Conservation (phyloP, 2,888 invertebrate species). For the Scrobipalpa costella region DNA sequence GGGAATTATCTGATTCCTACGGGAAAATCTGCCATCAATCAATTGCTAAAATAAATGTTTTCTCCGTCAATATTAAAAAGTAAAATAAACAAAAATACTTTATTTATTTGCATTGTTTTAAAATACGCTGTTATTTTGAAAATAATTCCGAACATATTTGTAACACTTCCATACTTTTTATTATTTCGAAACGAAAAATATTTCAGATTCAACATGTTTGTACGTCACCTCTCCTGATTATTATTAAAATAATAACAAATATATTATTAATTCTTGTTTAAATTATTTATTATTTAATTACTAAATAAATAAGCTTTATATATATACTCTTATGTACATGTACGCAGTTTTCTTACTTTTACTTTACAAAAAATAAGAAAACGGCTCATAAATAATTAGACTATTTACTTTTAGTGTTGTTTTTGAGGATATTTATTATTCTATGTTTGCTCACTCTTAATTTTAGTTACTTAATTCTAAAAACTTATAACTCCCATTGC, state of each 20-base stretch:
- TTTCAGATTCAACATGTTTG: background rate
- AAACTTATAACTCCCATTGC: background rate
- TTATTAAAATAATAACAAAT: slow-evolving; percentile 10
- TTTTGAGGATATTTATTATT: slow-evolving; percentile 15
- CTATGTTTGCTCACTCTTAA: slow-evolving; percentile 17
- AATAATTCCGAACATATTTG: slow-evolving; percentile 5
- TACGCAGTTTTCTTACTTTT: slow-evolving; percentile 4
- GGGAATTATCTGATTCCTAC: background rate
- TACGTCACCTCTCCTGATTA: background rate
- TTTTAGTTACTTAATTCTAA: slow-evolving; percentile 9
- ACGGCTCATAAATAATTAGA: slow-evolving; percentile 13
- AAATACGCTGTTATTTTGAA: slow-evolving; percentile 8
- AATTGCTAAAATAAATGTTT: too few species aligned
- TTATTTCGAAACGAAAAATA: background rate
- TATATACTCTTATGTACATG: slow-evolving; percentile 27
- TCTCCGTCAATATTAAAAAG: slow-evolving; percentile 5
- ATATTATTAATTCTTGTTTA: slow-evolving; percentile 19
- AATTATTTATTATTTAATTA: slow-evolving; percentile 24
- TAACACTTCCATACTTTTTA: background rate
- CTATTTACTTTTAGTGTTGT: slow-evolving; percentile 11
- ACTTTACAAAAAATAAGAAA: background rate
- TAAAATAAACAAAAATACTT: background rate
- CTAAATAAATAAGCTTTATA: slow-evolving; percentile 29
- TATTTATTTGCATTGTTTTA: slow-evolving; percentile 10
- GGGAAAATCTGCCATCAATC: background rate